Conservation (phyloP, 2,113 vertebrate species). For the Carettochelys insculpta region DNA sequence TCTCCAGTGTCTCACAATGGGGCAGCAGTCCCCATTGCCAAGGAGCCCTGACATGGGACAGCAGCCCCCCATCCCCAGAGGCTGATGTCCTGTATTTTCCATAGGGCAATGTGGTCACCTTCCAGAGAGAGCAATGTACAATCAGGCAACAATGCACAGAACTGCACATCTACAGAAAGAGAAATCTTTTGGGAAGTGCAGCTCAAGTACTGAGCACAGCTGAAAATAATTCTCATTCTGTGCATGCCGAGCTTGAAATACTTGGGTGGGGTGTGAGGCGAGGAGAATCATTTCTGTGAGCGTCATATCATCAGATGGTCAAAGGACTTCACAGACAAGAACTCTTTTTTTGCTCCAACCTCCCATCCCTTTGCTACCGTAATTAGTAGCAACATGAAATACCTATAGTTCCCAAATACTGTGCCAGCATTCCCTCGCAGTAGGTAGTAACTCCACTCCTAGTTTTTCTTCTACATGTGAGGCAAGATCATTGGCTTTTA, state of each 20-base stretch:
- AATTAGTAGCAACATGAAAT: constrained; percentile 64
- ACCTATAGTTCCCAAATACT: constrained; percentile 48
- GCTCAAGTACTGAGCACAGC: neutral
- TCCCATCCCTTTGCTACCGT: constrained; percentile 63
- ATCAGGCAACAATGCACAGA: constrained; percentile 66
- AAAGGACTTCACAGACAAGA: constrained; percentile 52
- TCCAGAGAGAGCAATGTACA: constrained; percentile 40
- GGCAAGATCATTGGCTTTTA: constrained; percentile 62
- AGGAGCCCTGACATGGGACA: too few species aligned
- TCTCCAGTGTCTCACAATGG: too few species aligned
- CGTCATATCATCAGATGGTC: constrained; percentile 38
- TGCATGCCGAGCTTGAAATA: constrained; percentile 34
- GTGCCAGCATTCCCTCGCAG: constrained; percentile 56
- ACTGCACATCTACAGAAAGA: constrained; percentile 49
- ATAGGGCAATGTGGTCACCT: too few species aligned
- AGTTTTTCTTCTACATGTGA: constrained; percentile 2
- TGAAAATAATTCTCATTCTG: neutral
- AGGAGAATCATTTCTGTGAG: constrained; percentile 16
- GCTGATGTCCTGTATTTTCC: too few species aligned
- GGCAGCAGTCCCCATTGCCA: too few species aligned
- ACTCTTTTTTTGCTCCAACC: constrained; percentile 32
- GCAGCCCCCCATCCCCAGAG: too few species aligned
- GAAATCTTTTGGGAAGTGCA: constrained; percentile 31
- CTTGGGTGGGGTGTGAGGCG: neutral
- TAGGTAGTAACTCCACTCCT: constrained; percentile 32